phyloP scores from a whole-genome alignment of 2,797 vertebrate species.

The Acropternis orthonyx region DNA sequence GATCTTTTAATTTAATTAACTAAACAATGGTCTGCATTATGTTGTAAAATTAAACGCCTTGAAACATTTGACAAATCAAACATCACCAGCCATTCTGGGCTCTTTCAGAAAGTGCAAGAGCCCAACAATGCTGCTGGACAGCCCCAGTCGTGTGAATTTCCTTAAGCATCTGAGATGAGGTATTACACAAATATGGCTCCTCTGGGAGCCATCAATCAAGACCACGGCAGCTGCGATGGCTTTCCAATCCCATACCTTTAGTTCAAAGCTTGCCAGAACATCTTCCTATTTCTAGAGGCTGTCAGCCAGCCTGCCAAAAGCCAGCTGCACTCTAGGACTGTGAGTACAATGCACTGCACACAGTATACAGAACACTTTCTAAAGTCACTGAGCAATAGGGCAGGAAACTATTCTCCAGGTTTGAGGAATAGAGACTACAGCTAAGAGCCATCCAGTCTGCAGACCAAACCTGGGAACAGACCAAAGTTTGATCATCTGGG shows the following conservation, averaged over 20 bases:
- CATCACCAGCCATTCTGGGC: neutral
- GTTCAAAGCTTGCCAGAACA: conserved; percentile 65
- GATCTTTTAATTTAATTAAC: conserved; percentile 23
- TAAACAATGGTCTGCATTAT: neutral
- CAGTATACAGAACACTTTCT: neutral
- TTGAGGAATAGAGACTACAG: neutral
- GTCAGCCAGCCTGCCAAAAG: conserved; percentile 44
- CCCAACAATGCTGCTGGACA: neutral
- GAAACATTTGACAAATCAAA: neutral
- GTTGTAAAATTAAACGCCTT: neutral
- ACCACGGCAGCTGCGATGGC: conserved; percentile 18
- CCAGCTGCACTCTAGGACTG: conserved; percentile 22
- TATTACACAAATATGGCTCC: conserved; percentile 39
- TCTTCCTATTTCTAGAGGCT: conserved; percentile 49
- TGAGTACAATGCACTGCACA: neutral
- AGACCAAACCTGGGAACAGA: neutral
- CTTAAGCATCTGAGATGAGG: conserved; percentile 42
- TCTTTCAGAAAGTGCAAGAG: neutral
- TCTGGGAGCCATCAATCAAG: conserved; percentile 33
- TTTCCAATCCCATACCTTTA: conserved; percentile 44
- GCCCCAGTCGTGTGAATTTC: neutral
- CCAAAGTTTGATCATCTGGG: neutral
- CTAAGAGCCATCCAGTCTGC: neutral
- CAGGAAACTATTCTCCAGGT: neutral
- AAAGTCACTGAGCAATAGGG: neutral